Percentiles rank a stretch among this genome's conserved stretches.
phyloP scores from a whole-genome alignment of 2,888 invertebrate species.

The Epinotia demarniana region DNA sequence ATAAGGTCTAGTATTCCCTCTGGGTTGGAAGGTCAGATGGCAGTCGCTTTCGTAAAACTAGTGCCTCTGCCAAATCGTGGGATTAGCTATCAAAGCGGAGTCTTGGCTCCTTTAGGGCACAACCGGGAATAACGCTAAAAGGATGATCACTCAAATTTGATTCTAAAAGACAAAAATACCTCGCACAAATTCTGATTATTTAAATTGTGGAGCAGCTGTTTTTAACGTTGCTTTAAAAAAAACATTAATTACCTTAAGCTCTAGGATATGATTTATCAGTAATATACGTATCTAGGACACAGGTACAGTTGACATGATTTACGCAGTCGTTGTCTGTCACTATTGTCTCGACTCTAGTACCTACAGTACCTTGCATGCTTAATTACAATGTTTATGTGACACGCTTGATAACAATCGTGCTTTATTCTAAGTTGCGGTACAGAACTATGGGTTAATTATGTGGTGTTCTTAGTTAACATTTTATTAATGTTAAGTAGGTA shows the following conservation, averaged over 20 bases:
- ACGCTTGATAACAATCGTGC: conserved; percentile 18
- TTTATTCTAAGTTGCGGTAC: conserved; percentile 5
- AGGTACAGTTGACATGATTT: conserved; percentile 22
- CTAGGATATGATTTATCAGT: conserved; percentile 28
- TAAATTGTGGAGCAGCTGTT: neutral
- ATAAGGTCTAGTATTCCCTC: no score
- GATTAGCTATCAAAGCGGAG: no score
- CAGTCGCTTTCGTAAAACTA: no score
- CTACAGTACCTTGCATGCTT: neutral
- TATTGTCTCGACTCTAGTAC: conserved; percentile 32
- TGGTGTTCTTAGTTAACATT: no score
- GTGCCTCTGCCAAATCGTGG: no score
- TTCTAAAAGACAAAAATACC: no score
- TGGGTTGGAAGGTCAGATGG: no score
- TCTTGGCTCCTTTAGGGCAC: no score
- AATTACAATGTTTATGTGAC: conserved; percentile 34
- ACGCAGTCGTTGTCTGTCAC: conserved; percentile 10
- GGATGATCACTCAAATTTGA: no score
- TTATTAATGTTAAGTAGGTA: no score
- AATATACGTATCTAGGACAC: conserved; percentile 36
- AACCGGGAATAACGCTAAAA: no score
- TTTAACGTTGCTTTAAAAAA: neutral
- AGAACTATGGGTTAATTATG: neutral
- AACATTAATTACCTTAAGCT: conserved; percentile 8
- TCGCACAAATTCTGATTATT: no score